Percentiles rank a stretch among this genome's conserved stretches.
phyloP scores from a whole-genome alignment of 2,888 invertebrate genomes.

The Apotomis turbidana region DNA sequence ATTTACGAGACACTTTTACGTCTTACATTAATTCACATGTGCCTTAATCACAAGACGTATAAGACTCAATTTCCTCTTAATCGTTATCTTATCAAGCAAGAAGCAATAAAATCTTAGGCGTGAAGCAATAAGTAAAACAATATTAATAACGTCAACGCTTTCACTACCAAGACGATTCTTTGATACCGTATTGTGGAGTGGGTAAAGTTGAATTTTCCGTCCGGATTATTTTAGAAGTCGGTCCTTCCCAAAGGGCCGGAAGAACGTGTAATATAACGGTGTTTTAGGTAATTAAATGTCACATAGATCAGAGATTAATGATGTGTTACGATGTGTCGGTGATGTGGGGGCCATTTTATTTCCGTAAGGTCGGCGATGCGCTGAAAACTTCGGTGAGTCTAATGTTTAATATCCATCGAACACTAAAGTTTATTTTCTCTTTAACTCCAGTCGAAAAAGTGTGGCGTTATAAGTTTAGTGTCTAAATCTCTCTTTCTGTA shows the following conservation, averaged over 20 bases:
- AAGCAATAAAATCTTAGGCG: slow-evolving; percentile 81
- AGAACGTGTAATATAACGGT: slow-evolving; percentile 81
- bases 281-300: slow-evolving; percentile 84
- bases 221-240: slow-evolving; percentile 39
- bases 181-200: slow-evolving; percentile 44
- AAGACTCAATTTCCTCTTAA: slow-evolving; percentile 33
- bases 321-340: slow-evolving; percentile 75
- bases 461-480: no score
- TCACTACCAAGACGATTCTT: not conserved
- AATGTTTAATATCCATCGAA: not conserved
- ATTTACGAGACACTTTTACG: slow-evolving; percentile 13
- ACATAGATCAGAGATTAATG: slow-evolving; percentile 83
- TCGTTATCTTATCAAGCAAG: slow-evolving; percentile 48
- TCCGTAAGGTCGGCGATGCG: slow-evolving; percentile 23
- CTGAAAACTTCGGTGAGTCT: not conserved
- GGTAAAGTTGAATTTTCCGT: slow-evolving; percentile 47
- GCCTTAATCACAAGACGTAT: slow-evolving; percentile 14
- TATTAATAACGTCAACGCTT: slow-evolving; percentile 54
- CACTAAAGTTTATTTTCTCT: no score
- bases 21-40: slow-evolving; percentile 16
- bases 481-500: no score
- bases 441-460: no score
- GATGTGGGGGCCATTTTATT: slow-evolving; percentile 44
- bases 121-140: slow-evolving; percentile 81
- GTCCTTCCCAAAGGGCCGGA: slow-evolving; percentile 68